Conservation (phyloP, 2,113 vertebrate species). For the Athene cunicularia region DNA sequence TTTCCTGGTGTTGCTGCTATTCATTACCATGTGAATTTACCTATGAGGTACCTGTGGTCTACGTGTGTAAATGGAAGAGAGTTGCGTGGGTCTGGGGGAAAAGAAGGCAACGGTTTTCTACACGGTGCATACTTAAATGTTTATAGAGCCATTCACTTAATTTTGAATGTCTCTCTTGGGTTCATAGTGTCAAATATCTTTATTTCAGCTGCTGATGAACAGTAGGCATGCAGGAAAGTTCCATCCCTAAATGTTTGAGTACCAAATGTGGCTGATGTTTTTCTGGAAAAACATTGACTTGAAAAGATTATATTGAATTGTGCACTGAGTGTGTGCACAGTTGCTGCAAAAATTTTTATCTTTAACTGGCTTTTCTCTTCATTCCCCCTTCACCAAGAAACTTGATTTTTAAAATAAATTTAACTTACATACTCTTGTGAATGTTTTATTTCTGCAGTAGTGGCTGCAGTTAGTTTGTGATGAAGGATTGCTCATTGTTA, state of each 20-base stretch:
- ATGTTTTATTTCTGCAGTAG: neutral
- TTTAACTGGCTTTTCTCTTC: neutral
- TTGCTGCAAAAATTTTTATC: neutral
- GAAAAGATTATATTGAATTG: neutral
- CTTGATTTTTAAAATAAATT: neutral
- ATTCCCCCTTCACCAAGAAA: neutral
- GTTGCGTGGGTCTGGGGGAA: neutral
- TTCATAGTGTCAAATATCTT: neutral
- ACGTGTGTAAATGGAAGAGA: neutral
- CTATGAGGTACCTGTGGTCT: neutral
- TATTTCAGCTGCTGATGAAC: neutral
- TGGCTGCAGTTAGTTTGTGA: neutral
- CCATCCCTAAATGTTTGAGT: neutral
- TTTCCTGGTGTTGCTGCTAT: neutral
- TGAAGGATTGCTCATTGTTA: conserved; percentile 29
- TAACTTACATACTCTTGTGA: neutral
- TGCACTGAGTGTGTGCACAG: neutral
- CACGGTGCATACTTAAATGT: neutral
- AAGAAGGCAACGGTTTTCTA: neutral
- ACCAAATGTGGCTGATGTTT: neutral
- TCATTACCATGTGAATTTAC: neutral
- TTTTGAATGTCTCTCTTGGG: neutral
- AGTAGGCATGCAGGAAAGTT: neutral
- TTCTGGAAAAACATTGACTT: neutral
- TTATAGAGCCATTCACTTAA: neutral